Percentiles rank a stretch among this genome's conserved stretches.
Evolutionary conservation across 2,888 invertebrate genomes (phyloP).

Genomic region (Sphaerophoria rueppellii): DNA sequence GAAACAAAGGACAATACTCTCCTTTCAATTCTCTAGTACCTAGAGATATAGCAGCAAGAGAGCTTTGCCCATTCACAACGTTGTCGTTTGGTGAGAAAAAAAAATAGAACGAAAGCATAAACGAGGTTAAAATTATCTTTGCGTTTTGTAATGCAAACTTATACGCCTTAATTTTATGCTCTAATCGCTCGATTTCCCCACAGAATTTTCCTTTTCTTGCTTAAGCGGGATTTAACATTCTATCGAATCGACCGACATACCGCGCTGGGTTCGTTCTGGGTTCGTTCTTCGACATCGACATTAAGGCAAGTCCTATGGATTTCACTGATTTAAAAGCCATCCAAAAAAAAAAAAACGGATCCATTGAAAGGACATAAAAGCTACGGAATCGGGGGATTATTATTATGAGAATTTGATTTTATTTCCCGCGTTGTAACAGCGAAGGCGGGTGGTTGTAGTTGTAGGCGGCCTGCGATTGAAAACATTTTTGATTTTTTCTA

Average conservation of each 20-base stretch:
- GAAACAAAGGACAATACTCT: constrained; percentile 36
- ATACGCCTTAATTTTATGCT: constrained; percentile 68
- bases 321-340: neutral
- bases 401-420: constrained; percentile 62
- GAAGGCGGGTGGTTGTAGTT: too few species aligned
- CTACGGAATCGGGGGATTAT: constrained; percentile 44
- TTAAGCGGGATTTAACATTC: neutral
- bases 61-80: too few species aligned
- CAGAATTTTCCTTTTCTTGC: too few species aligned
- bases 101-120: constrained; percentile 53
- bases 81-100: neutral
- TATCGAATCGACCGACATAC: neutral
- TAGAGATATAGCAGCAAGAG: too few species aligned
- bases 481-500: constrained; percentile 16
- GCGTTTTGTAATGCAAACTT: constrained; percentile 60
- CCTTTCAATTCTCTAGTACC: too few species aligned
- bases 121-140: constrained; percentile 69
- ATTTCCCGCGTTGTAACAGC: constrained; percentile 15
- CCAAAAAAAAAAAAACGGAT: neutral
- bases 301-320: constrained; percentile 3
- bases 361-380: constrained; percentile 57
- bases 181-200: constrained; percentile 57
- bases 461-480: constrained; percentile 16
- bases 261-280: neutral
- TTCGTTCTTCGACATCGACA: too few species aligned